These are phyloP conservation scores for Aegotheles bennettii DNA, from an alignment of 2,113 vertebrate genomes.

Conservation along the genomic window DNA sequence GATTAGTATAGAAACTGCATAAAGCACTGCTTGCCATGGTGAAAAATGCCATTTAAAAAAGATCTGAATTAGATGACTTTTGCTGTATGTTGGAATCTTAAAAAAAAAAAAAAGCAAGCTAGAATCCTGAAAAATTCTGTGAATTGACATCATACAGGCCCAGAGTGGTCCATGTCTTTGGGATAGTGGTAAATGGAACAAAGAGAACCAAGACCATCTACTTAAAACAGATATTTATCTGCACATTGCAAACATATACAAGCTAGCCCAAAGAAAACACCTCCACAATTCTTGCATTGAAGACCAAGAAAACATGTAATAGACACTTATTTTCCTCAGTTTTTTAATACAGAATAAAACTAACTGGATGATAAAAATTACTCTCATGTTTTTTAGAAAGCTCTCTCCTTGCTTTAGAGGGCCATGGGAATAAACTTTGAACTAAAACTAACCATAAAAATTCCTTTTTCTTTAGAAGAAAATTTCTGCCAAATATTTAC, in stretches of 20 bases:
- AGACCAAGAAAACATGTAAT: not conserved
- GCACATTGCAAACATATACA: not conserved
- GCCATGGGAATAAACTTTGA: not conserved
- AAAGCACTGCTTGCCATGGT: not conserved
- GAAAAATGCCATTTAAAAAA: not conserved
- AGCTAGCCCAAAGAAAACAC: not conserved
- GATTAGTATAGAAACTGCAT: not conserved
- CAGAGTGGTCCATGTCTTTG: not conserved
- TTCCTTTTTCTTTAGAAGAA: not conserved
- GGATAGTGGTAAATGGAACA: not conserved
- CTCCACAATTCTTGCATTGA: not conserved
- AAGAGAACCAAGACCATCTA: not conserved
- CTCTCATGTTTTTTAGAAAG: not conserved
- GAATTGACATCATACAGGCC: not conserved
- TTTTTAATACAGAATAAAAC: not conserved
- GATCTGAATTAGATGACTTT: not conserved
- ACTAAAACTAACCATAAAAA: not conserved
- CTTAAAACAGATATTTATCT: not conserved
- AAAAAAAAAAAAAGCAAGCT: not conserved
- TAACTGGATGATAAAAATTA: not conserved
- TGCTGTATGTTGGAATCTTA: not conserved
- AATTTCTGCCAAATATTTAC: not conserved
- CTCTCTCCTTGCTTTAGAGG: not conserved
- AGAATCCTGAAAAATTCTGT: not conserved
- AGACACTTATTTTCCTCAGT: not conserved